Percentiles rank a stretch among this genome's conserved stretches.
phyloP scores from a whole-genome alignment of 2,113 vertebrate species.

The Poecile atricapillus region DNA sequence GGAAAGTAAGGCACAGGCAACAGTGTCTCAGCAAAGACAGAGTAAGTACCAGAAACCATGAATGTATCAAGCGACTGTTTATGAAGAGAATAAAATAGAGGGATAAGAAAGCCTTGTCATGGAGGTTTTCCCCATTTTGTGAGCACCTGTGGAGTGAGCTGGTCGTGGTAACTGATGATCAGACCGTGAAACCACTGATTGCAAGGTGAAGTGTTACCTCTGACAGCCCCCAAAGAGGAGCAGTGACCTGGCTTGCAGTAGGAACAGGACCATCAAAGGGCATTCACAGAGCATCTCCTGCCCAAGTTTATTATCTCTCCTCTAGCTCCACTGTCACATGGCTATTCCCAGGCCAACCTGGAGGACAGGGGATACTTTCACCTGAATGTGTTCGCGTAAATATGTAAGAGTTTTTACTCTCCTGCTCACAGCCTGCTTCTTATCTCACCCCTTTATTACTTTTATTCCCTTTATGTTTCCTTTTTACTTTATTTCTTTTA shows the following conservation, averaged over 20 bases:
- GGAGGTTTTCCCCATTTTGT: not conserved
- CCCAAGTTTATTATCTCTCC: not conserved
- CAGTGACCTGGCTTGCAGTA: not conserved
- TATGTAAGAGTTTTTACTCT: not conserved
- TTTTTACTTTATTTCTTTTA: not conserved
- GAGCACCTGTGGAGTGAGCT: not conserved
- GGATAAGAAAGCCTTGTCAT: not conserved
- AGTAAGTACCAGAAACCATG: not conserved
- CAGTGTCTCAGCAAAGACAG: not conserved
- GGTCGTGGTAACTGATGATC: fast-evolving
- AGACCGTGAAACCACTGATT: not conserved
- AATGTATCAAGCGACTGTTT: not conserved
- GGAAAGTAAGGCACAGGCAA: not conserved
- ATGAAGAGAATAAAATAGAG: not conserved
- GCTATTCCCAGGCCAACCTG: not conserved
- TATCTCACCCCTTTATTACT: not conserved
- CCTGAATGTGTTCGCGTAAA: not conserved
- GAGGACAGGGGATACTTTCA: not conserved
- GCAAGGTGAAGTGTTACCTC: not conserved
- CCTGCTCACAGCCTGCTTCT: not conserved
- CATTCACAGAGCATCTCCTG: not conserved
- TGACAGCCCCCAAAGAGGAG: not conserved
- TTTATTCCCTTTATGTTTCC: not conserved
- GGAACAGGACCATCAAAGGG: not conserved
- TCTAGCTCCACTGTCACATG: not conserved